These are phyloP conservation scores for Zaprionus africanus DNA, from an alignment of 1,140 invertebrate genomes.

Conservation along the genomic window DNA sequence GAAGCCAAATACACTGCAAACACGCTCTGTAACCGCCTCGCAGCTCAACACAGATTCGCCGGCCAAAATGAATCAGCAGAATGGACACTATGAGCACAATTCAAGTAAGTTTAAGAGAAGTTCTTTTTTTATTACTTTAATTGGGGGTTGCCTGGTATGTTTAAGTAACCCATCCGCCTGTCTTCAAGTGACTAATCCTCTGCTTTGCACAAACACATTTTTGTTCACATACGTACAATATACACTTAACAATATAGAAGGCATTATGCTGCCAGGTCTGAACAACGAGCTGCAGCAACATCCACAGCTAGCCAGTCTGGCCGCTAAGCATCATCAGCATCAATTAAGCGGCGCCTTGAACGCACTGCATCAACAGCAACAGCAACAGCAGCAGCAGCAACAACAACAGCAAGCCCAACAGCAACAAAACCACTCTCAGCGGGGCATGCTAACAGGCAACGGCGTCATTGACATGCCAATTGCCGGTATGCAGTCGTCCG, in stretches of 20 bases:
- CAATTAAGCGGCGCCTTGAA: slow-evolving; percentile 72
- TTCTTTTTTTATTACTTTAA: background rate
- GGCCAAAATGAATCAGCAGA: slow-evolving; percentile 88
- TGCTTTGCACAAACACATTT: background rate
- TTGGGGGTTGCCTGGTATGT: background rate
- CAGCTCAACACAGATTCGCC: slow-evolving; percentile 94
- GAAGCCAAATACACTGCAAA: slow-evolving; percentile 90
- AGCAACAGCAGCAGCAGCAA: slow-evolving; percentile 66
- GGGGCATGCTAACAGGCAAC: slow-evolving; percentile 65
- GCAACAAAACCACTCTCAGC: slow-evolving; percentile 50
- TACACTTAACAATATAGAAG: slow-evolving; percentile 48
- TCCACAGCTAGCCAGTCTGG: slow-evolving; percentile 52
- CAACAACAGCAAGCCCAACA: slow-evolving; percentile 59
- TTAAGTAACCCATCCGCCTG: background rate
- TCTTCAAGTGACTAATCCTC: slow-evolving; percentile 8
- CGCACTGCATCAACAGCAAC: slow-evolving; percentile 67
- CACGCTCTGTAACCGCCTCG: slow-evolving; percentile 94
- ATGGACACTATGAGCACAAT: slow-evolving; percentile 90
- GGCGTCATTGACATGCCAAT: slow-evolving; percentile 72
- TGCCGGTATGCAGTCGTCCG: slow-evolving; percentile 42
- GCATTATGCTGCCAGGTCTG: slow-evolving; percentile 77
- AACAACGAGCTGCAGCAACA: slow-evolving; percentile 66
- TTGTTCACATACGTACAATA: slow-evolving; percentile 1
- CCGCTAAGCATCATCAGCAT: slow-evolving; percentile 79
- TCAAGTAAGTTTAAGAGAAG: slow-evolving; percentile 86